Evolutionary conservation across 2,113 vertebrate species (phyloP), one percentile per base, ranked within the genome.

Genomic region (Bubo scandiacus): DNA sequence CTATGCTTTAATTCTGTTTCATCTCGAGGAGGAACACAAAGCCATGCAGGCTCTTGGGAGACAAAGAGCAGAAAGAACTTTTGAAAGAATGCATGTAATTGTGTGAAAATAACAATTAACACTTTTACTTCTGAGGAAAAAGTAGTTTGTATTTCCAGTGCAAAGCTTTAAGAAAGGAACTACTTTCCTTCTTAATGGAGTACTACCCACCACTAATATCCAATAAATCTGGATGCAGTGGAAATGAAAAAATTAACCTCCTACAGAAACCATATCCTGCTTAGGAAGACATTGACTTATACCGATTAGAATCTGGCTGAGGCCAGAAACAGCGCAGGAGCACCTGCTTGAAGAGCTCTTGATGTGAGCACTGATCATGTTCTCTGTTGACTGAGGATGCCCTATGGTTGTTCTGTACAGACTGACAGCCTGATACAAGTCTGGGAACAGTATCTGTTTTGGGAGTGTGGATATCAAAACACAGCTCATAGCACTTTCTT

Each of bases 71-170:
- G 77, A 97, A 92, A 55, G 21, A 75, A 63, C 18, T 84, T 93
- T 87, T 79, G 84, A 68, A 97, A 92, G 79, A 96, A 94, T 80
- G 62, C 59, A 97, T 88, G 87, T 94, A 95, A 97, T 92, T 96
- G 77, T 96, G 84, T 95, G 88, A 96, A 92, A 96, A 94, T 52
- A 66, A 87, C 73, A 84, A 68, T 51, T 96, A 97, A 93, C 94
- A 91, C 88, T 96, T 93, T 81, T 94, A 96, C 88, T 96, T 97
- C 82, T 83, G 94, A 92, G 96, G 92, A 97, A 95, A 94, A 84
- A 83, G 26, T 96, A 91, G 81, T 92, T 91, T 97, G 95, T 97
- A 98, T 97, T 97, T 95, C 97, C 98, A 98, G 97, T 97, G 98
- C 98, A 96, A 86, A 98, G 74, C 96, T 97, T 94, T 96, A 81